Percentiles rank a stretch among this genome's conserved stretches.
phyloP scores from a whole-genome alignment of 2,797 vertebrate species.

The Intellagama lesueurii region DNA sequence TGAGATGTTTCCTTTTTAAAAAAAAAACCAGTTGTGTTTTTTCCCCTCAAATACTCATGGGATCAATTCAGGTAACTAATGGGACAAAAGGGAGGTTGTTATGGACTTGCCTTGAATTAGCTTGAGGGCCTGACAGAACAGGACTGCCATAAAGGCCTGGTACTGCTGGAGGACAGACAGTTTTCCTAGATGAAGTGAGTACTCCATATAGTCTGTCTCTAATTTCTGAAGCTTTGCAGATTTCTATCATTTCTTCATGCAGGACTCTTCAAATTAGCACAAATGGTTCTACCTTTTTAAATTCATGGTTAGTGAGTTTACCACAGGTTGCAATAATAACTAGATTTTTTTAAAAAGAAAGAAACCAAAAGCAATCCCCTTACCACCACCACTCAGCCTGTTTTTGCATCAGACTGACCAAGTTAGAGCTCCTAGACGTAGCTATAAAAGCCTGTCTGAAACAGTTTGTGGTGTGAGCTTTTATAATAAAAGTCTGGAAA shows the following conservation, averaged over 20 bases:
- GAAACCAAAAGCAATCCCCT: neutral
- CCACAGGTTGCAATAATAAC: neutral
- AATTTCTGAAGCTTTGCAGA: neutral
- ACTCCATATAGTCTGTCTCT: neutral
- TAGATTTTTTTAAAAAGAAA: neutral
- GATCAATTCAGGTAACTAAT: constrained; percentile 14
- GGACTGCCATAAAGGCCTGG: neutral
- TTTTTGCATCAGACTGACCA: neutral
- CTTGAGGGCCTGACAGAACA: constrained; percentile 4
- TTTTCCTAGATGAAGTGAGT: neutral
- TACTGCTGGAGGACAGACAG: neutral
- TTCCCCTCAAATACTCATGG: neutral
- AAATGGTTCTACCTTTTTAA: neutral
- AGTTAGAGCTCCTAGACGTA: neutral
- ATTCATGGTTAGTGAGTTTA: neutral
- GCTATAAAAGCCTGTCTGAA: neutral
- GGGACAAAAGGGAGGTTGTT: constrained; percentile 26
- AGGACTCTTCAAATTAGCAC: neutral
- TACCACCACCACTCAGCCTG: neutral
- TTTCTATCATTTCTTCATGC: neutral
- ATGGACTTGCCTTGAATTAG: constrained; percentile 29
- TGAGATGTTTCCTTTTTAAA: neutral
- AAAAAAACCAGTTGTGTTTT: constrained; percentile 10
- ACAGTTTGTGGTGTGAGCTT: neutral
- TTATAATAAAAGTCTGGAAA: neutral